phyloP scores from a whole-genome alignment of 1,140 invertebrate genomes.

The Listronotus bonariensis region DNA sequence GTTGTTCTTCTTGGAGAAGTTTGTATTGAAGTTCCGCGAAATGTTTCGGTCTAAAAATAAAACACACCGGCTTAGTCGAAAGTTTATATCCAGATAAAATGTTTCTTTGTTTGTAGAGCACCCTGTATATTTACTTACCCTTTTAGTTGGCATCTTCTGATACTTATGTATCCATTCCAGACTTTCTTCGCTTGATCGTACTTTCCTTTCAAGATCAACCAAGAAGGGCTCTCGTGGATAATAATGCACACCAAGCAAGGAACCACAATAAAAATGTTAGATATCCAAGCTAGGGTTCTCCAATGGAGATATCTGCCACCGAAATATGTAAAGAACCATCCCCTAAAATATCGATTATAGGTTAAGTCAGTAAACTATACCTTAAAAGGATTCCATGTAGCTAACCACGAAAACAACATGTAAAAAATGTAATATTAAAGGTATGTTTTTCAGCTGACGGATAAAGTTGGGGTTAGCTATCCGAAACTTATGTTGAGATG shows the following conservation, averaged over 20 bases:
- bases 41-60: slow-evolving; percentile 34
- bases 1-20: slow-evolving; percentile 54
- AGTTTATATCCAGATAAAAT: no score
- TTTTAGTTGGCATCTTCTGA: slow-evolving; percentile 44
- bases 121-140: no score
- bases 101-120: no score
- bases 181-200: slow-evolving; percentile 60
- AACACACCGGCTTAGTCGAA: no score
- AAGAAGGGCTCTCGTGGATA: slow-evolving; percentile 71
- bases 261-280: slow-evolving; percentile 60
- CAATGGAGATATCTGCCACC: slow-evolving; percentile 63
- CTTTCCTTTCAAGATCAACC: slow-evolving; percentile 62
- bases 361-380: no score
- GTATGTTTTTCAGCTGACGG: no score
- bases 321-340: slow-evolving; percentile 64
- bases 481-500: no score
- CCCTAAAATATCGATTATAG: slow-evolving; percentile 51
- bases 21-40: slow-evolving; percentile 54
- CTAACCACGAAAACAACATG: no score
- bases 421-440: no score
- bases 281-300: slow-evolving; percentile 62
- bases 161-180: slow-evolving; percentile 57
- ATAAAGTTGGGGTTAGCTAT: no score
- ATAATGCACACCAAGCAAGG: slow-evolving; percentile 61
- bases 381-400: no score